Conservation (phyloP, 2,113 vertebrate genomes). For the Catharus bicknelli region DNA sequence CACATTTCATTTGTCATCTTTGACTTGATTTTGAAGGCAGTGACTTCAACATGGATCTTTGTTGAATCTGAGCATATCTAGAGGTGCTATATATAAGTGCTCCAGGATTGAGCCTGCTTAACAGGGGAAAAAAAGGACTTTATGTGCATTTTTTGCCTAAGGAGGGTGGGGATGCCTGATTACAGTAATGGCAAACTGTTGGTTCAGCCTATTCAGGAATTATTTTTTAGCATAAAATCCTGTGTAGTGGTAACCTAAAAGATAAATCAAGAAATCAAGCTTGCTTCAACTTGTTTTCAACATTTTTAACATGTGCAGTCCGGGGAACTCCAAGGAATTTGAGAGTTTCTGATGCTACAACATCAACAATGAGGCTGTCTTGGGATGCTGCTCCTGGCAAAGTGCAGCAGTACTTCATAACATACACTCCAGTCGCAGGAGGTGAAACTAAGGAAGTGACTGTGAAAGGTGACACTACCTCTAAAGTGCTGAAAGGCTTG, state of each 20-base stretch:
- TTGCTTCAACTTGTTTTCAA: neutral
- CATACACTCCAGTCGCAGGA: slow-evolving; percentile 82
- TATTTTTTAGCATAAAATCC: neutral
- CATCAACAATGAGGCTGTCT: slow-evolving; percentile 87
- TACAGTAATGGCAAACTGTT: neutral
- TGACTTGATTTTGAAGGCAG: neutral
- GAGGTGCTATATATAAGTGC: neutral
- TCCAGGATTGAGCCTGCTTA: neutral
- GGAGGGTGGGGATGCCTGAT: neutral
- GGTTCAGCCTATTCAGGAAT: neutral
- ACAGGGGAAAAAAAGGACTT: neutral
- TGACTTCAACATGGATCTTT: neutral
- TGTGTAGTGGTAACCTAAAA: neutral
- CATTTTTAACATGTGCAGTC: slow-evolving; percentile 73
- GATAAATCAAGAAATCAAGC: neutral
- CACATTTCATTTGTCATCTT: neutral
- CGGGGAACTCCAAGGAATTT: slow-evolving; percentile 89
- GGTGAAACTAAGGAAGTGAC: slow-evolving; percentile 87
- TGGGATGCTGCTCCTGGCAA: slow-evolving; percentile 91
- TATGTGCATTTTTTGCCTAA: neutral
- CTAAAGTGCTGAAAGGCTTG: slow-evolving; percentile 81
- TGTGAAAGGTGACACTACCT: slow-evolving; percentile 81
- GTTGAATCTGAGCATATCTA: neutral
- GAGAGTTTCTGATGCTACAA: slow-evolving; percentile 86
- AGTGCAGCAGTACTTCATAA: slow-evolving; percentile 87